A percentile compares a stretch with the other conserved stretches of the same genome.
Evolutionary conservation across 2,888 invertebrate species (phyloP).

Genomic region (Tolmerus cingulatus): DNA sequence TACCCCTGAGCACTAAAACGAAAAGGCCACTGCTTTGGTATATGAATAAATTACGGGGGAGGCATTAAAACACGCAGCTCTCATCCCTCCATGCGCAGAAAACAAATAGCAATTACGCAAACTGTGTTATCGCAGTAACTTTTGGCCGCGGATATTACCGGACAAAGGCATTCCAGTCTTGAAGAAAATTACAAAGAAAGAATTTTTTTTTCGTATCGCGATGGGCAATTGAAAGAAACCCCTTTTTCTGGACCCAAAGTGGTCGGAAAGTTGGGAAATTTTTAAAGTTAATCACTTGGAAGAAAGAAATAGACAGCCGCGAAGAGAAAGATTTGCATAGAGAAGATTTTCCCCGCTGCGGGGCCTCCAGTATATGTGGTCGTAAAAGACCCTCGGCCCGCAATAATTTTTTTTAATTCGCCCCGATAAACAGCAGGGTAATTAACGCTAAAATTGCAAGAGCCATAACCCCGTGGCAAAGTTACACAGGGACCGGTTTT

Average conservation of each 20-base stretch:
- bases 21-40: background rate
- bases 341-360: background rate
- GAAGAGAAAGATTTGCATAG: conserved; percentile 5
- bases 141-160: background rate
- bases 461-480: conserved; percentile 25
- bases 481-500: conserved; percentile 14
- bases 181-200: background rate
- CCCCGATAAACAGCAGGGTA: background rate
- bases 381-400: background rate
- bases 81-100: background rate
- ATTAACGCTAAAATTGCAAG: conserved; percentile 36
- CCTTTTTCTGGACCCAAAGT: background rate
- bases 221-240: conserved; percentile 4
- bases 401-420: conserved; percentile 23
- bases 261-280: background rate
- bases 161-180: background rate
- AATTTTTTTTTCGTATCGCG: background rate
- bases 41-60: background rate
- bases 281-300: conserved; percentile 38
- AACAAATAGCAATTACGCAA: background rate
- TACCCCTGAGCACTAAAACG: background rate
- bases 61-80: background rate
- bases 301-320: conserved; percentile 20
- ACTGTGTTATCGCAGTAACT: background rate
- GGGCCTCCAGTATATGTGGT: background rate